Conservation (phyloP, 2,113 vertebrate genomes). For the Henicopernis longicauda region DNA sequence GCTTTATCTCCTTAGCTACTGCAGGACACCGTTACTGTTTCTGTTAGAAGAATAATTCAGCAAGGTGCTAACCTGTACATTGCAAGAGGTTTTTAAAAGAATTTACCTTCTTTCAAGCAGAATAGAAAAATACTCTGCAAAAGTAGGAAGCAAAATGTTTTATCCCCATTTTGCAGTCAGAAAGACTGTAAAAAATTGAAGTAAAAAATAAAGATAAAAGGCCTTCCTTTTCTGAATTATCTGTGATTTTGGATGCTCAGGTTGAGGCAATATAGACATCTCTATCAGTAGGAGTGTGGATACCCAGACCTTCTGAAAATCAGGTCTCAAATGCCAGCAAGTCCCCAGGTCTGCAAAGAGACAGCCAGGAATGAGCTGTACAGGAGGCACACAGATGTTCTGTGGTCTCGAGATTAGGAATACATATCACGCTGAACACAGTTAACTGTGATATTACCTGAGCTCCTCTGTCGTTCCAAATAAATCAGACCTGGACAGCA, state of each 20-base stretch:
- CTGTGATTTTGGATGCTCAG: background rate
- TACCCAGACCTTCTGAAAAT: background rate
- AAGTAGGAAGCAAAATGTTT: background rate
- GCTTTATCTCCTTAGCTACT: background rate
- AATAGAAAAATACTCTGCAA: background rate
- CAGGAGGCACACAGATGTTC: accelerated
- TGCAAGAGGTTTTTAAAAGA: background rate
- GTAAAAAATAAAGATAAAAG: background rate
- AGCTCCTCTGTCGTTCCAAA: background rate
- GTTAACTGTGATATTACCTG: background rate
- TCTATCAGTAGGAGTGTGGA: background rate
- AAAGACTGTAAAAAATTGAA: background rate
- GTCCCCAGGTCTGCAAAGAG: background rate
- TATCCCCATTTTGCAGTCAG: background rate
- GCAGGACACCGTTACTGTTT: background rate
- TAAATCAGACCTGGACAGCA: background rate
- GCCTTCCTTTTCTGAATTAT: background rate
- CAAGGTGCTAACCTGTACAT: background rate
- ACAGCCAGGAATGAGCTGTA: background rate
- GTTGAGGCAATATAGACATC: background rate
- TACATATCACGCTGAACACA: background rate
- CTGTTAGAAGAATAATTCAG: background rate
- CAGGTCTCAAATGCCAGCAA: background rate
- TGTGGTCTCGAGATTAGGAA: background rate
- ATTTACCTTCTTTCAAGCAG: background rate